Conservation (phyloP, 2,113 vertebrate species). For the Ascaphus truei region DNA sequence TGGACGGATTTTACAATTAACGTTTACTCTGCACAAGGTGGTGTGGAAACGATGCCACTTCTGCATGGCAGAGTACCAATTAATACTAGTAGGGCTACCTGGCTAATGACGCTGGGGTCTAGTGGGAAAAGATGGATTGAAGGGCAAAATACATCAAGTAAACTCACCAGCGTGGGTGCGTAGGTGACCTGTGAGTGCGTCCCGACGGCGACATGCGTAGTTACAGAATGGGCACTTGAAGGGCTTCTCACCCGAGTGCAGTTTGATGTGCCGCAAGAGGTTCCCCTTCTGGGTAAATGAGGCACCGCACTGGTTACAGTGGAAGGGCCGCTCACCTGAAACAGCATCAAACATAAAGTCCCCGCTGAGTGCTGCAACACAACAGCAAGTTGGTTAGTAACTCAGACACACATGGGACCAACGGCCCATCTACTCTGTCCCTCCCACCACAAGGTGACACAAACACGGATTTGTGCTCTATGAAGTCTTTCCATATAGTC, state of each 20-base stretch:
- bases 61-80: not conserved
- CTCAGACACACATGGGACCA: not conserved
- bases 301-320: conserved; percentile 94
- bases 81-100: not conserved
- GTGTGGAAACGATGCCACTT: no score
- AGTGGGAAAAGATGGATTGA: not conserved
- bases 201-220: conserved; percentile 88
- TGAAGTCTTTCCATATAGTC: no score
- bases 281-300: conserved; percentile 98
- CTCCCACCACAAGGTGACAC: not conserved
- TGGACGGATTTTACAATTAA: no score
- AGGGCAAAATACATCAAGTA: not conserved
- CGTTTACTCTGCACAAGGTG: no score
- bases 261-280: conserved; percentile 90
- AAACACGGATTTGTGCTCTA: no score
- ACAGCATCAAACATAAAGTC: conserved; percentile 38
- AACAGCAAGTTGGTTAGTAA: conserved; percentile 30
- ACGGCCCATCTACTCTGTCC: not conserved
- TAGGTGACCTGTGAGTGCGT: conserved; percentile 89
- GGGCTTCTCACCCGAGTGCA: conserved; percentile 95
- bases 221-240: conserved; percentile 94
- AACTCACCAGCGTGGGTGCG: conserved; percentile 86
- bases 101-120: not conserved
- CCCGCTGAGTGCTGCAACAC: conserved; percentile 34
- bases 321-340: conserved; percentile 88